phyloP scores from a whole-genome alignment of 2,888 invertebrate species.

The Galeopsomyia nigrocyanea region DNA sequence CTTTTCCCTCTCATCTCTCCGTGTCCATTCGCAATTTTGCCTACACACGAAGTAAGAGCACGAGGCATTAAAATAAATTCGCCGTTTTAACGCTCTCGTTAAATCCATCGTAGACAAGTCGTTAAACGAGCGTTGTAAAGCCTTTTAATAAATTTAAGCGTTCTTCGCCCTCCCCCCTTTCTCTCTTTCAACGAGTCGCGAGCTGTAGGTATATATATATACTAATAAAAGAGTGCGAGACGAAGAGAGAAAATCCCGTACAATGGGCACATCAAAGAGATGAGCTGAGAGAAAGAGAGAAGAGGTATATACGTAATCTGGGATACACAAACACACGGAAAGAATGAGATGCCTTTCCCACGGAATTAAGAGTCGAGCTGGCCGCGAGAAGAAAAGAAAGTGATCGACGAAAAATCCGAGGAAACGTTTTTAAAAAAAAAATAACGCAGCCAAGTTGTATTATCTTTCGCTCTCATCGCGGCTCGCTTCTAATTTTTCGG shows the following conservation, averaged over 20 bases:
- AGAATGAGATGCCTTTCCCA: too few species aligned
- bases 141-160: constrained; percentile 26
- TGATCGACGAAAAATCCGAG: too few species aligned
- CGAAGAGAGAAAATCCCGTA: constrained; percentile 1
- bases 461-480: too few species aligned
- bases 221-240: constrained; percentile 2
- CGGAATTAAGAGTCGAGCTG: too few species aligned
- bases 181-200: constrained; percentile 11
- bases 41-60: background rate
- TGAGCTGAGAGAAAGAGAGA: background rate
- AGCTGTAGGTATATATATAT: too few species aligned
- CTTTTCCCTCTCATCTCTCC: background rate
- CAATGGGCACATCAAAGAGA: constrained; percentile 10
- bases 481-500: too few species aligned
- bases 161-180: constrained; percentile 26
- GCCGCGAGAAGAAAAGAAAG: too few species aligned
- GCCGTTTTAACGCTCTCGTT: constrained; percentile 33
- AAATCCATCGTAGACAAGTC: constrained; percentile 40
- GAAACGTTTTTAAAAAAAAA: too few species aligned
- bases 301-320: constrained; percentile 22
- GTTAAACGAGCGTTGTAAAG: constrained; percentile 33
- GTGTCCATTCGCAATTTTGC: constrained; percentile 21
- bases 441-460: too few species aligned
- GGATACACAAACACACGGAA: constrained; percentile 1
- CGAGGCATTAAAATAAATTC: constrained; percentile 40